Conservation (phyloP, 2,113 vertebrate species). For the Chloroceryle aenea region DNA sequence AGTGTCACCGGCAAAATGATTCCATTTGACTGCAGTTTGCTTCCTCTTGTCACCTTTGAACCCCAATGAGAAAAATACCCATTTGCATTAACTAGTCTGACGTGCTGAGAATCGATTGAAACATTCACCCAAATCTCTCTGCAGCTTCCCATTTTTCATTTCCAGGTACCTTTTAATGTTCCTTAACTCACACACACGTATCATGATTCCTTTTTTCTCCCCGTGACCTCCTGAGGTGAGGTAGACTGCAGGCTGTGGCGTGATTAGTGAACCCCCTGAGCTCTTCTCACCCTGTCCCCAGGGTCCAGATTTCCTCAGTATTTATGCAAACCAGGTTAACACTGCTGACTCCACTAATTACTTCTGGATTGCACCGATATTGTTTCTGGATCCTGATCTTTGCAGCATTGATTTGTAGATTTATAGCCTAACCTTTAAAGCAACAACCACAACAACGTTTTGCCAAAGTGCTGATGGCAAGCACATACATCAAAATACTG, state of each 20-base stretch:
- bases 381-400: not conserved
- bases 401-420: not conserved
- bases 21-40: not conserved
- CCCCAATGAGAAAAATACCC: not conserved
- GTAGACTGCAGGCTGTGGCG: too few relatives aligned
- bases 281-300: not conserved
- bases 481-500: not conserved
- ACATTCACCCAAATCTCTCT: not conserved
- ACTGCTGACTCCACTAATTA: not conserved
- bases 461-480: not conserved
- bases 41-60: not conserved
- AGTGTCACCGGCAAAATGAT: not conserved
- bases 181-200: not conserved
- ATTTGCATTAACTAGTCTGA: not conserved
- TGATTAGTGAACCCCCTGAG: not conserved
- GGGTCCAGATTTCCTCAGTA: not conserved
- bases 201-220: not conserved
- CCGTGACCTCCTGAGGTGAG: not conserved
- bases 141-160: not conserved
- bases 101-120: not conserved
- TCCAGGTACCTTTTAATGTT: not conserved
- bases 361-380: not conserved
- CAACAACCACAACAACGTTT: not conserved
- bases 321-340: not conserved
- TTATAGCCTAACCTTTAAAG: not conserved